These are phyloP conservation scores for Morpho achilles DNA, from an alignment of 2,888 invertebrate genomes.

Conservation along the genomic window DNA sequence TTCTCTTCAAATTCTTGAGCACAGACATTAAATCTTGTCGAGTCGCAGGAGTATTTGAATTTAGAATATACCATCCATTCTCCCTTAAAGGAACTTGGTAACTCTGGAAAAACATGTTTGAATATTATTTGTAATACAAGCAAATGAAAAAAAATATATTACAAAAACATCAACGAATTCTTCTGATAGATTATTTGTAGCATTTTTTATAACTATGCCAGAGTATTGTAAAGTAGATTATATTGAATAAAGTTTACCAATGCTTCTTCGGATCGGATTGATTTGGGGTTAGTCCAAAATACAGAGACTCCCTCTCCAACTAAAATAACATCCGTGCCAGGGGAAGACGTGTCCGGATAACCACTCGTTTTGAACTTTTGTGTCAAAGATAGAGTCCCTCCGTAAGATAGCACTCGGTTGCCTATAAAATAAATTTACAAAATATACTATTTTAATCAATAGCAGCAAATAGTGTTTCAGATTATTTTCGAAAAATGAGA, in stretches of 20 bases:
- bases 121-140: no score
- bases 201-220: no score
- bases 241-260: constrained; percentile 70
- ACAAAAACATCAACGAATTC: no score
- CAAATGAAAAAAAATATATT: no score
- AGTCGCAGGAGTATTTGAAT: constrained; percentile 59
- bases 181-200: no score
- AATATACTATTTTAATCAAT: neutral
- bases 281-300: constrained; percentile 84
- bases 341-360: constrained; percentile 56
- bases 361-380: constrained; percentile 84
- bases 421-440: constrained; percentile 49
- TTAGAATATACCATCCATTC: constrained; percentile 78
- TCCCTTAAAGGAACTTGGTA: constrained; percentile 83
- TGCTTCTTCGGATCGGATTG: constrained; percentile 74
- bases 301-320: constrained; percentile 88
- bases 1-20: constrained; percentile 88
- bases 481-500: no score
- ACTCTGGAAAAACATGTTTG: constrained; percentile 53
- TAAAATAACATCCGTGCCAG: constrained; percentile 90
- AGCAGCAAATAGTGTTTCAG: neutral
- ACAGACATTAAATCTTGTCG: constrained; percentile 92
- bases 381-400: constrained; percentile 87
- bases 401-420: constrained; percentile 91
- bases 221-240: no score